Percentiles rank a stretch among this genome's conserved stretches.
phyloP scores from a whole-genome alignment of 2,797 vertebrate genomes.

The Hypotaenidia philippensis region DNA sequence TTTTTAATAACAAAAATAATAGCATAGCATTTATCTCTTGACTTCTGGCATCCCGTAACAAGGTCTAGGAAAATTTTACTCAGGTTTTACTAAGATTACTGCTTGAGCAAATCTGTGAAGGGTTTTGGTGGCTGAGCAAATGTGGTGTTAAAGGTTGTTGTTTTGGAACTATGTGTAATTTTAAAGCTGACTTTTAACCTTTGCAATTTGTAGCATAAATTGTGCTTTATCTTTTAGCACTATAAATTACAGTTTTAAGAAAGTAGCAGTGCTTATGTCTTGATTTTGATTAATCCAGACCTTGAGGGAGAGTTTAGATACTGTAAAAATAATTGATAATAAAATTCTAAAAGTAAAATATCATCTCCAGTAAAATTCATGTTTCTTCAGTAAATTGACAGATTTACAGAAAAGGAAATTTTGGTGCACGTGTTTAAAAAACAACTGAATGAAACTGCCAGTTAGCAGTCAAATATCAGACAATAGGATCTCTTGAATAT shows the following conservation, averaged over 20 bases:
- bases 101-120: neutral
- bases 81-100: neutral
- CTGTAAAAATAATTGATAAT: neutral
- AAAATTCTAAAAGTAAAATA: neutral
- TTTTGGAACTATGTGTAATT: neutral
- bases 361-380: slow-evolving; percentile 58
- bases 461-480: neutral
- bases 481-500: neutral
- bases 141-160: neutral
- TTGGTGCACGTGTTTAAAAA: slow-evolving; percentile 65
- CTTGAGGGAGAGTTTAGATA: slow-evolving; percentile 70
- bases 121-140: neutral
- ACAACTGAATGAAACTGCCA: neutral
- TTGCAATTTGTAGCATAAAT: slow-evolving; percentile 28
- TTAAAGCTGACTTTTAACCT: neutral
- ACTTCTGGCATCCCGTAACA: neutral
- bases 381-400: slow-evolving; percentile 21
- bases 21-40: neutral
- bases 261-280: slow-evolving; percentile 7
- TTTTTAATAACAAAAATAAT: neutral
- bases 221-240: slow-evolving; percentile 21
- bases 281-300: slow-evolving; percentile 29
- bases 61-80: neutral
- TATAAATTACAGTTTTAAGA: slow-evolving; percentile 59
- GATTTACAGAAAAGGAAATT: slow-evolving; percentile 70